Base-by-base conservation (phyloP, 2,797 vertebrate genomes). In the Hirundo rustica region DNA sequence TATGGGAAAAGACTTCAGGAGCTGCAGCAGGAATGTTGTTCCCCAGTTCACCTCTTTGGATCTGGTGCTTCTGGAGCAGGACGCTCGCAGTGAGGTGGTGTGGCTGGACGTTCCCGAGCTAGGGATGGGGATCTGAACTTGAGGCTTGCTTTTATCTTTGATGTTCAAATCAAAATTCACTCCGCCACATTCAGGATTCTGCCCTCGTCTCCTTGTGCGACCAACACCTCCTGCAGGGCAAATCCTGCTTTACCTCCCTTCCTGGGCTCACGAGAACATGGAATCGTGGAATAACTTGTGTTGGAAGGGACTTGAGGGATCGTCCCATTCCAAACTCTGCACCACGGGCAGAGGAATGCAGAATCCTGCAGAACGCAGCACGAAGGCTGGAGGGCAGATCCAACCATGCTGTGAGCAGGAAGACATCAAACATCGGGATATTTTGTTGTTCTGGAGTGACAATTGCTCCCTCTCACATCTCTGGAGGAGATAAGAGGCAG, bases 251-350 rank as follows among this genome's bases (percentile, higher is more conserved):
- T 30, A 16, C 25, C 7, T 68, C 73, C 48, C 30, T 60, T n/a
- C 16, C 26, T 7, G 42, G 16, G 22, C 0, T 0, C 30, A 10
- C 0, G 1, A 30, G 22, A 38, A 11, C 15, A 1, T 0, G 36
- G n/a, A 82, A n/a, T 25, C 12, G 5, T 22, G 72, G 72, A 76
- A 26, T 21, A 16, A 13, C 38, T 38, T 60, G 16, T 67, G 32
- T 19, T 45, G 57, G 65, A 34, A 64, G 50, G 20, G 40, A 6
- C 5, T 1, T 34, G 16, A 32, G 26, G 6, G 5, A 45, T 51
- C 16, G 12, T 30, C 44, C 20, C 9, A 0, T 45, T 45, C 51
- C n/a, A 38, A 0, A 1, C 11, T 18, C 36, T 23, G 38, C 27
- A 34, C 13, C 40, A 2, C 0, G 21, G 15, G 11, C 17, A 42